Evolutionary conservation across 2,888 invertebrate species (phyloP).

Genomic region (Patella caerulea): DNA sequence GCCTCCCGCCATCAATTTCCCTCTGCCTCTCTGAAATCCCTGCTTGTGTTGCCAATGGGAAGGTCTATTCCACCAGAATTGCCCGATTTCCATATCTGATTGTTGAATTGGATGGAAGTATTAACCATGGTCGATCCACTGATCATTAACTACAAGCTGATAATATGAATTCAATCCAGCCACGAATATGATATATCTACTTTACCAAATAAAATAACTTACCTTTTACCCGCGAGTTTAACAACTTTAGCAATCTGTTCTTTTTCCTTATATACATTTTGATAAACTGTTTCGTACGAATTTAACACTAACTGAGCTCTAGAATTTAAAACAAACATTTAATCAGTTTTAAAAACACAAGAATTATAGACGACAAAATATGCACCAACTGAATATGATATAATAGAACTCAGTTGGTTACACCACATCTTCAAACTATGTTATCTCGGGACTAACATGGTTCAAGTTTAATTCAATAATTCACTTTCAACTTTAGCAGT

Average conservation of each 20-base stretch:
- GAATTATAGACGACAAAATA: too few species aligned
- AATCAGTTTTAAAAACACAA: too few species aligned
- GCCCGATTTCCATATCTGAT: conserved; percentile 15
- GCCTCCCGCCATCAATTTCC: not conserved
- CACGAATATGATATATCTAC: not conserved
- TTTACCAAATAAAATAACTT: not conserved
- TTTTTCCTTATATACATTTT: conserved; percentile 42
- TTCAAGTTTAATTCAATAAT: too few species aligned
- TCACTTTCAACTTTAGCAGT: too few species aligned
- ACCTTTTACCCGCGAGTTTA: conserved; percentile 51
- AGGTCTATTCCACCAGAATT: not conserved
- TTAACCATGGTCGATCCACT: too few species aligned
- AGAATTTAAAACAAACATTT: not conserved
- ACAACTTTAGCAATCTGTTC: conserved; percentile 37
- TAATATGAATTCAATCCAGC: not conserved
- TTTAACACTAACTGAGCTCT: conserved; percentile 25
- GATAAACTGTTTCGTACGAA: conserved; percentile 41
- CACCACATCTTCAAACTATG: too few species aligned
- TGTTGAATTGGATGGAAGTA: not conserved
- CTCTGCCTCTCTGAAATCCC: not conserved
- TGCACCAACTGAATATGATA: too few species aligned
- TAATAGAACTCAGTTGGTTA: too few species aligned
- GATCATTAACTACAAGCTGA: too few species aligned
- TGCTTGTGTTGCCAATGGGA: not conserved
- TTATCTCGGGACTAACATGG: too few species aligned